Evolutionary conservation across 2,888 invertebrate species (phyloP), one percentile per base, ranked within the genome.

Genomic region (Hyppa rectilinea): DNA sequence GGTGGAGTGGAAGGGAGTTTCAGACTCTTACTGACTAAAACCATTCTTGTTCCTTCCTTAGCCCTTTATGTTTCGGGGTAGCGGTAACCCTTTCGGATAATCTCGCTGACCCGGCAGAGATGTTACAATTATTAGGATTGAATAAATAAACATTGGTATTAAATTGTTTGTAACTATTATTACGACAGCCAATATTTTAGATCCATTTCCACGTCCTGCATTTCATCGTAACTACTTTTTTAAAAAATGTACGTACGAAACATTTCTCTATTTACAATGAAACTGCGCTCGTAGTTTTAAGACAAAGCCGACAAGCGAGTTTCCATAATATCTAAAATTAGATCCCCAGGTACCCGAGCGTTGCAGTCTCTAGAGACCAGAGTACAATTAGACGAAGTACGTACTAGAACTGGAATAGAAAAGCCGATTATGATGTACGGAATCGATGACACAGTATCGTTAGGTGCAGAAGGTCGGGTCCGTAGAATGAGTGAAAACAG

Each of bases 381-480:
- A 72, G 60, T 81, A 84, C 91, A 92, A 92, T 92, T 91, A 92
- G 86, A 86, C 60, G 79, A 71, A 56, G 82, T 52, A 74, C 67
- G 40, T 78, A 49, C 82, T 87, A 87, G 85, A 81, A 85, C 85
- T 82, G 83, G 87, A 88, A 89, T 87, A 88, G 89, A 85, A 92
- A 92, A 92, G 92, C 91, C 89, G 92, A 90, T 92, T 92, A 92
- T 83, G 75, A 75, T 75, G 78, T 70, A 79, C 68, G 71, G 78
- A 72, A 78, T 82, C 83, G 71, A 77, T 77, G 69, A 63, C 55
- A 69, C 17, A 14, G 23, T 49, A 29, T 36, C 43, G 34, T 20
- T 9, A 5, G 23, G 29, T 31, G 12, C 47, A 72, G 70, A 55
- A 72, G 70, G 26, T 45, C 5, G 2, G 3, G 14, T 53, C 31